These are phyloP conservation scores for Hedya salicella DNA, from an alignment of 2,888 invertebrate genomes.

Conservation along the genomic window DNA sequence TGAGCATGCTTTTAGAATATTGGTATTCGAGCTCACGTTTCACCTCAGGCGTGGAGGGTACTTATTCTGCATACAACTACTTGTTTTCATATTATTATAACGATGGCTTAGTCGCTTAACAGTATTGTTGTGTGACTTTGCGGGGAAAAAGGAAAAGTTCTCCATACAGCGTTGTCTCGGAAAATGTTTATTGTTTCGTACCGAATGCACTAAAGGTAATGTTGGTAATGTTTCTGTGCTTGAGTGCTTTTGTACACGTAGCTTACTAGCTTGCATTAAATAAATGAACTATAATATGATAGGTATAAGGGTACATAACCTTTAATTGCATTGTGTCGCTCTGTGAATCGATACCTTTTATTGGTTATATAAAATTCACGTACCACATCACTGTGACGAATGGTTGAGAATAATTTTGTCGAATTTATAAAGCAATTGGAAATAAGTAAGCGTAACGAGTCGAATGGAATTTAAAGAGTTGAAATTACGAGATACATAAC, in stretches of 20 bases:
- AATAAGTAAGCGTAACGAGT: too few relatives aligned
- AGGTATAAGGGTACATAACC: background rate
- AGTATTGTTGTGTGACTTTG: constrained; percentile 23
- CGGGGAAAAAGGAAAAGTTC: constrained; percentile 13
- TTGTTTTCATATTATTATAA: constrained; percentile 44
- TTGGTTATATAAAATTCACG: background rate
- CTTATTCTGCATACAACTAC: constrained; percentile 46
- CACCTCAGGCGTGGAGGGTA: constrained; percentile 31
- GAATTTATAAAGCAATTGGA: background rate
- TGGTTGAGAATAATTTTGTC: background rate
- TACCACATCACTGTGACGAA: background rate
- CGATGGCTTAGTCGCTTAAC: constrained; percentile 21
- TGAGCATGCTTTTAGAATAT: constrained; percentile 50
- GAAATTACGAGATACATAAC: too few relatives aligned
- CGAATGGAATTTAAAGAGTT: too few relatives aligned
- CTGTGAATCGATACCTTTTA: background rate
- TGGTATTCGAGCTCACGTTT: constrained; percentile 50
- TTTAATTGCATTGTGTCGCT: background rate
- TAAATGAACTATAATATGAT: background rate
- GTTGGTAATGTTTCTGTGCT: background rate
- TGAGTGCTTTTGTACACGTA: background rate
- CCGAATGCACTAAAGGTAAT: background rate
- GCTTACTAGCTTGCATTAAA: background rate
- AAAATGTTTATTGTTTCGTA: constrained; percentile 16
- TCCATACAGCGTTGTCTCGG: background rate